Conservation (phyloP, 2,888 invertebrate species). For the Sesamia inferens region DNA sequence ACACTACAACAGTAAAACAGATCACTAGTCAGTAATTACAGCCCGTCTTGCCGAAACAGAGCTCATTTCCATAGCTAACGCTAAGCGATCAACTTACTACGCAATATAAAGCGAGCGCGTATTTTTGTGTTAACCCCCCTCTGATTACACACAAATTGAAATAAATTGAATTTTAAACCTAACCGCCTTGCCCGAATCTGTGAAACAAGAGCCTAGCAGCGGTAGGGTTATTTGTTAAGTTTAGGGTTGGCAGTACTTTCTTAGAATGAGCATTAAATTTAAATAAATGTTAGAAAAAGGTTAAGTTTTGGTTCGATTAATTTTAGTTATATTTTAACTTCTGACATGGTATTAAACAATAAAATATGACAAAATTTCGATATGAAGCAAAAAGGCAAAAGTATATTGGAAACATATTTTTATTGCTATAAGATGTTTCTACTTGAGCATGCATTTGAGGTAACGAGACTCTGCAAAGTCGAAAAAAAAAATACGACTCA, state of each 20-base stretch:
- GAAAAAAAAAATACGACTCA: too few species aligned
- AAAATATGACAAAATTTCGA: neutral
- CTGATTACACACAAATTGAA: constrained; percentile 89
- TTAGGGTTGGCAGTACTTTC: constrained; percentile 73
- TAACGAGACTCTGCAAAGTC: too few species aligned
- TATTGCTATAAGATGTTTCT: too few species aligned
- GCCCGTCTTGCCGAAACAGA: constrained; percentile 37
- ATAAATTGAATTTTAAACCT: constrained; percentile 90
- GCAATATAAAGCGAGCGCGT: constrained; percentile 79
- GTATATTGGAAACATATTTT: neutral
- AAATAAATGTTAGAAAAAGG: neutral
- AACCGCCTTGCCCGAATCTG: constrained; percentile 77
- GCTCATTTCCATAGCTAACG: constrained; percentile 76
- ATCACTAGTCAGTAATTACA: constrained; percentile 57
- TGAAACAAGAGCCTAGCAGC: constrained; percentile 72
- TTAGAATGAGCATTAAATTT: neutral
- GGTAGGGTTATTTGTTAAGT: constrained; percentile 83
- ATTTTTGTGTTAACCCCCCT: constrained; percentile 85
- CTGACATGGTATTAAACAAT: too few species aligned
- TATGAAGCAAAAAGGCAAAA: neutral
- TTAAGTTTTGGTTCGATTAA: neutral
- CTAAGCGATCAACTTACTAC: constrained; percentile 77
- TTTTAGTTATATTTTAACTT: neutral
- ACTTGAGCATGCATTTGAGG: too few species aligned
- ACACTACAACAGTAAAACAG: constrained; percentile 38